A percentile compares a stretch with the other conserved stretches of the same genome.
Conservation (phyloP, 2,888 invertebrate genomes). For the Osmoderma eremita region DNA sequence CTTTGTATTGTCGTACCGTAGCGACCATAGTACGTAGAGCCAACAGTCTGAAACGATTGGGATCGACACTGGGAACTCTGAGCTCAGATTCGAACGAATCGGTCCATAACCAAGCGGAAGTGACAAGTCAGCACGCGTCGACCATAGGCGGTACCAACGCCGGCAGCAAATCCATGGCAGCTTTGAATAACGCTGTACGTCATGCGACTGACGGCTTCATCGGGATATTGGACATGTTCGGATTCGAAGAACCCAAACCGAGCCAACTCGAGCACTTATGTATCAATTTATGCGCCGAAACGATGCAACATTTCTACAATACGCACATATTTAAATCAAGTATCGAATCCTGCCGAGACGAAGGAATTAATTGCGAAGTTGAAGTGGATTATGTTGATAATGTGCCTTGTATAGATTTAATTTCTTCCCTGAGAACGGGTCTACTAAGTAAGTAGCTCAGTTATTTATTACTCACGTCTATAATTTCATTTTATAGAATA, state of each 20-base stretch:
- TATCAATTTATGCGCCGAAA: conserved; percentile 95
- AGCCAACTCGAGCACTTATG: conserved; percentile 93
- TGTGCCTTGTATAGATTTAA: conserved; percentile 94
- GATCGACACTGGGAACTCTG: conserved; percentile 82
- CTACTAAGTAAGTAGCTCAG: conserved; percentile 71
- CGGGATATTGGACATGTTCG: conserved; percentile 96
- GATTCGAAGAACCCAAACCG: conserved; percentile 92
- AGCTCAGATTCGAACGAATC: conserved; percentile 94
- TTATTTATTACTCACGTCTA: too few species aligned
- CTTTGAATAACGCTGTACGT: conserved; percentile 89
- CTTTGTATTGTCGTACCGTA: conserved; percentile 92
- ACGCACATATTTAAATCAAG: conserved; percentile 96
- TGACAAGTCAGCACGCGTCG: conserved; percentile 85
- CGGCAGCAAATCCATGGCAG: conserved; percentile 91
- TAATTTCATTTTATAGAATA: too few species aligned
- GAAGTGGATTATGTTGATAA: conserved; percentile 95
- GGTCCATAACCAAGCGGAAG: conserved; percentile 87
- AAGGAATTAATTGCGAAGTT: conserved; percentile 88
- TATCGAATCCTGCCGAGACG: conserved; percentile 92
- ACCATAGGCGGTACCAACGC: conserved; percentile 78
- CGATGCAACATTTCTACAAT: conserved; percentile 98
- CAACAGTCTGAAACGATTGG: conserved; percentile 88
- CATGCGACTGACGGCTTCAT: conserved; percentile 96
- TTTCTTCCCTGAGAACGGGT: conserved; percentile 91
- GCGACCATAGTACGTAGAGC: conserved; percentile 93